Evolutionary conservation across 2,113 vertebrate species (phyloP), one percentile per base, ranked within the genome.

Genomic region (Gallinago paraguaiae): DNA sequence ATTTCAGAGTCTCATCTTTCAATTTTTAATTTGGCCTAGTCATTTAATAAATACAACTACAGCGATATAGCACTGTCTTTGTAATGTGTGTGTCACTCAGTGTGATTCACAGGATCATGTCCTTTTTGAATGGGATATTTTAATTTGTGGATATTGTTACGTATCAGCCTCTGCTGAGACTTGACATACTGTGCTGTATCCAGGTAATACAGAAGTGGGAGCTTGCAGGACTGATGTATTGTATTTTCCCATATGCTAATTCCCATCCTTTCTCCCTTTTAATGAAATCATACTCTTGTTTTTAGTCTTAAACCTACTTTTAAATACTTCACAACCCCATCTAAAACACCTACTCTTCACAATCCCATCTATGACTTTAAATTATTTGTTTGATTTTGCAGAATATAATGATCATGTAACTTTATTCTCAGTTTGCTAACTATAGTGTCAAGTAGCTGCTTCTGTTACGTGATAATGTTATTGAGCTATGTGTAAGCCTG

Each of bases 361-460:
- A 75, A 7, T 35, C 17, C 9, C 6, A 11, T 51, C 35, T 74
- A 33, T 85, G 61, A 54, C 4, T 81, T 9, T 50, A 35, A 63
- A 71, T 45, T 7, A 67, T 25, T 59, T 96, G 31, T 25, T 56
- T 96, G 31, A 85, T 91, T 89, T 82, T 2, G 1, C 27, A 83
- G 41, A 92, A 81, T 57, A 43, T 64, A 86, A 59, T 67, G 35
- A 43, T 68, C 61, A 28, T 88, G 33, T 93, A 87, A 72, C 39
- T 82, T 93, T 78, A 79, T 95, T 96, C 82, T 80, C 51, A 85
- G n/a, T 91, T 95, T 48, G 87, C 64, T 87, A 63, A 31, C 61
- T 92, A 51, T 57, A 83, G 68, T 82, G 77, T 92, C 68, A 86
- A 41, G 92, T 96, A 93, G 46, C 82, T 93, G 64, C 64, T 93